These are phyloP conservation scores for Aphaenogaster rudis DNA, from an alignment of 1,140 invertebrate species.

Conservation along the genomic window DNA sequence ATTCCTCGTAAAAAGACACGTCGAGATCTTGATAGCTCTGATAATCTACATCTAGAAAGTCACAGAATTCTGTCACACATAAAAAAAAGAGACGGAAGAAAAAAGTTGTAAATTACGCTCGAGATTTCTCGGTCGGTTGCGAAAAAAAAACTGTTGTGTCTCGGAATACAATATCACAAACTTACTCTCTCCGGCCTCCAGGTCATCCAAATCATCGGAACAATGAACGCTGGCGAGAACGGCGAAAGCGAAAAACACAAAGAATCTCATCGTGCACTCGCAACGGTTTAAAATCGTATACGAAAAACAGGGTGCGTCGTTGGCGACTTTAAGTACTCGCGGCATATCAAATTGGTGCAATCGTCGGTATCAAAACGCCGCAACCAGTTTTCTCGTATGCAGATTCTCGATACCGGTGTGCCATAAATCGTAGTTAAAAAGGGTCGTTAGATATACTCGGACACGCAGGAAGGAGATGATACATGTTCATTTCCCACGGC, in stretches of 20 bases:
- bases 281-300: neutral
- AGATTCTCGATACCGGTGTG: slow-evolving; percentile 11
- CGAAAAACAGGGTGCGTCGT: neutral
- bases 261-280: neutral
- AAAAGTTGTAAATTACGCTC: neutral
- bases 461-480: slow-evolving; percentile 13
- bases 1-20: neutral
- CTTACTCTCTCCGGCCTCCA: neutral
- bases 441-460: neutral
- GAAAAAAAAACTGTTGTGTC: neutral
- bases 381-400: slow-evolving; percentile 16
- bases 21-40: neutral
- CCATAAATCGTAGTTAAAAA: slow-evolving; percentile 25
- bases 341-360: slow-evolving; percentile 3
- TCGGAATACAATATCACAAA: neutral
- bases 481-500: slow-evolving; percentile 32
- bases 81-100: neutral
- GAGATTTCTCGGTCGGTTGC: neutral
- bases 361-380: neutral
- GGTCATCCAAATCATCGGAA: neutral
- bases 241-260: neutral
- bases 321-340: slow-evolving; percentile 3
- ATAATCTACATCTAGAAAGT: slow-evolving; percentile 23
- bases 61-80: neutral
- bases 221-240: slow-evolving; percentile 8